phyloP scores from a whole-genome alignment of 2,888 invertebrate species.

The Machimus rusticus region DNA sequence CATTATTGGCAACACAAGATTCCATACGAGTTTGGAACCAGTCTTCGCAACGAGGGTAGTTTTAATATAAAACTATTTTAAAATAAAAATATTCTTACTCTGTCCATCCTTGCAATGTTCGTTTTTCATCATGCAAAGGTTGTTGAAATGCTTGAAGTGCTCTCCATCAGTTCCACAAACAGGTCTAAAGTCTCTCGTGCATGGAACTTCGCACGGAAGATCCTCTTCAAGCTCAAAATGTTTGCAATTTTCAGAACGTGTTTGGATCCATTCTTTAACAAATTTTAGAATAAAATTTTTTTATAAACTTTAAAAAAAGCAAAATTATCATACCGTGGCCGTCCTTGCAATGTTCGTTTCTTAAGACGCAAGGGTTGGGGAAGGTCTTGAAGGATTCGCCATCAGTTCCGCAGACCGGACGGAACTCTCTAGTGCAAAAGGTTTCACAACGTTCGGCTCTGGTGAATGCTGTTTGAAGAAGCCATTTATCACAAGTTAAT shows the following conservation, averaged over 20 bases:
- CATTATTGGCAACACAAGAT: not conserved
- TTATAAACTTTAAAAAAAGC: no score
- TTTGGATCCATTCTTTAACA: not conserved
- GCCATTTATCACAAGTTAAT: not conserved
- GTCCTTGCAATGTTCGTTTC: not conserved
- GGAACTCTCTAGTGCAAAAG: not conserved
- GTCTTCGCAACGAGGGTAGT: not conserved
- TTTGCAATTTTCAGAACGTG: not conserved
- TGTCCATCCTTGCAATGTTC: conserved; percentile 14
- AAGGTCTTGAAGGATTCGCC: not conserved
- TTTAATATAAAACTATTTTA: not conserved
- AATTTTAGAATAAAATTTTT: no score
- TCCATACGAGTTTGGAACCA: conserved; percentile 18
- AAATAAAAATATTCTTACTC: not conserved
- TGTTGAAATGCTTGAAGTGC: not conserved
- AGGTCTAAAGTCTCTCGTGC: not conserved
- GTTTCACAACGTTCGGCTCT: not conserved
- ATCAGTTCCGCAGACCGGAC: not conserved
- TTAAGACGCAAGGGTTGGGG: not conserved
- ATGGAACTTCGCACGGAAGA: not conserved
- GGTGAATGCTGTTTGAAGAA: not conserved
- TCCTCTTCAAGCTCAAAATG: not conserved
- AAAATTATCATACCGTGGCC: not conserved
- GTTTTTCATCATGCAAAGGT: not conserved
- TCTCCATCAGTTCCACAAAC: not conserved